Evolutionary conservation across 92 coral and sea anemone species (phyloP), one percentile per base, ranked within the genome.

Genomic region (Heteractis magnifica): DNA sequence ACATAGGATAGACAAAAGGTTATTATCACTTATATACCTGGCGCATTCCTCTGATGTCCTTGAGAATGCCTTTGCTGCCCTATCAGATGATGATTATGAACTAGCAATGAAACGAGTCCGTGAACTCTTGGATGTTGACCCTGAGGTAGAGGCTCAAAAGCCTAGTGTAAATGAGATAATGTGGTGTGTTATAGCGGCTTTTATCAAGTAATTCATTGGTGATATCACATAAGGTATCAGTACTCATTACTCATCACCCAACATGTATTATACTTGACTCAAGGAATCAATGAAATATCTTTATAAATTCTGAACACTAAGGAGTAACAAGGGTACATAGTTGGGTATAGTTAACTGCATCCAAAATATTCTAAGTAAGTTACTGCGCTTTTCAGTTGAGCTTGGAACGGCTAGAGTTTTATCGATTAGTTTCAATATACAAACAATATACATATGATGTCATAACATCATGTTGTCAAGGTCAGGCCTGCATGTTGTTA

Each of bases 151-250:
- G 77, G 90, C 91, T 16, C 98, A 89, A 83, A 97, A 97, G 77
- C 90, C 97, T 56, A 87, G 74, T 71, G 83, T 94, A 10, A 97
- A 85, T 77, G 98, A 94, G 73, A 76, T 97, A 11, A 97, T 97
- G 99, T 97, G 99, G 99, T 95, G 94, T 92, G 99, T 97, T 6
- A 86, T 97, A 41, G 94, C 99, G 0, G 99, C 99, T 62, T 97
- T 97, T 72, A 94, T 97, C 65, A 97, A 97, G 86, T 97, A 80
- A 89, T 49, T 48, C 62, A 34, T 81, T 44, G 18, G 52, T 20
- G 11, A 34, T 34, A 34, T 34, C 44, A 34, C 3, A 50, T 76
- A 20, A 18, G 44, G 73, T 68, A n/a, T 8, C 26, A 68, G 8
- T 26, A 68, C 73, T 68, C 10, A 68, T 68, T 41, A 41, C 73